Evolutionary conservation across 2,113 vertebrate species (phyloP).

Genomic region (Vulpes ferrilata): DNA sequence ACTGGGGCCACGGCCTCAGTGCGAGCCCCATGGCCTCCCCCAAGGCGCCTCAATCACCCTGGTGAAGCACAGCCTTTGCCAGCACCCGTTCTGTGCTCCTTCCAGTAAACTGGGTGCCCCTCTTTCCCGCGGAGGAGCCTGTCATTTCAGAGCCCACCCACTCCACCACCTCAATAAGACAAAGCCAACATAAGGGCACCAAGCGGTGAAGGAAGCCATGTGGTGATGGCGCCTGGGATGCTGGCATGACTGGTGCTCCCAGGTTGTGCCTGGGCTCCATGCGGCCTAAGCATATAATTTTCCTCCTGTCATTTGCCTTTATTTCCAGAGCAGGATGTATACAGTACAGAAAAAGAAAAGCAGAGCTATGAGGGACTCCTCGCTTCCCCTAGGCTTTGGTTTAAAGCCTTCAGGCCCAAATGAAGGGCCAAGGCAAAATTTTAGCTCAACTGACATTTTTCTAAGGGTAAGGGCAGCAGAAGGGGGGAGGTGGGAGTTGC

Average conservation of each 20-base stretch:
- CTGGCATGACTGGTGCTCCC: no score
- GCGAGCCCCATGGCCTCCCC: background rate
- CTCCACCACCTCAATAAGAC: background rate
- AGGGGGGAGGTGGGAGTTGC: background rate
- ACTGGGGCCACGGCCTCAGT: background rate
- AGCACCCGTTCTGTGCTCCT: background rate
- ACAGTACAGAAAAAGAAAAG: background rate
- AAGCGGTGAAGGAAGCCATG: background rate
- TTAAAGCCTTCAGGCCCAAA: background rate
- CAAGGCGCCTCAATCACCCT: background rate
- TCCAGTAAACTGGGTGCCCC: background rate
- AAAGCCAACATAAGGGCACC: background rate
- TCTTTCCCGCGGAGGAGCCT: background rate
- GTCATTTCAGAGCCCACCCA: background rate
- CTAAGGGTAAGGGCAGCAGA: background rate
- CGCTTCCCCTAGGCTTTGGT: background rate
- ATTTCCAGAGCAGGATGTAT: background rate
- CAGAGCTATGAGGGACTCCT: background rate
- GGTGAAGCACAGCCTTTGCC: background rate
- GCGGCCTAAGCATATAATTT: background rate
- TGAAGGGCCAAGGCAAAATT: background rate
- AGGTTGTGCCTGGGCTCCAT: background rate
- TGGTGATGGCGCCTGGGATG: rapidly evolving
- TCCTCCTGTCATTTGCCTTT: background rate
- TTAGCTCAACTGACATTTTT: background rate